Evolutionary conservation across 2,113 vertebrate genomes (phyloP), one percentile per base, ranked within the genome.

Genomic region (Oxygymnocypris stewartii): DNA sequence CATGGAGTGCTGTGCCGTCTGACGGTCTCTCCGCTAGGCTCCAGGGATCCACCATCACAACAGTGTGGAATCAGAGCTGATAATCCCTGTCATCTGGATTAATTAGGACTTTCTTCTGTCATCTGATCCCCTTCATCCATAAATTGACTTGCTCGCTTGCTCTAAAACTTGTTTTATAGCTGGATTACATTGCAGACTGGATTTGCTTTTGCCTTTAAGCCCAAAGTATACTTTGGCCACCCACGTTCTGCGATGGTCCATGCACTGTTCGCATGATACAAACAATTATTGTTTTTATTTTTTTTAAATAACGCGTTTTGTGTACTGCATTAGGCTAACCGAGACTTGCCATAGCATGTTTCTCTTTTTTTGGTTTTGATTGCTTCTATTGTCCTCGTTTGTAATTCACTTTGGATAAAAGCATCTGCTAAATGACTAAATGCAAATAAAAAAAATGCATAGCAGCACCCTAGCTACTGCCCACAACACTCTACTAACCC

Each of bases 81-180:
- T 90, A 85, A 89, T 89, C 85, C 82, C 75, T 74, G 54, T 87
- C 82, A 90, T 88, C 86, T 79, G 85, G 67, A 88, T 88, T 90
- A 88, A 90, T 90, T 89, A 89, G 73, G 88, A 88, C 81, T 90
- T 87, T 79, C 79, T 82, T 74, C 51, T 75, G 54, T 88, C 84
- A 89, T 89, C 82, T 87, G 84, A 89, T 90, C 61, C 51, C 44
- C 54, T 40, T 88, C 79, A 84, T 89, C 78, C 74, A 54, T n/a
- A 59, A 63, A 71, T 54, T 35, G 42, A 49, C 31, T 54, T 35
- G 79, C 25, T 31, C 75, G 7, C 25, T 3, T 59, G n/a, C 77
- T 28, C 31, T 44, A 18, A 59, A 35, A 35, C 31, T 77, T 4
- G 23, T 71, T 85, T 82, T 54, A 85, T 20, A 77, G 44, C 67